Conservation (phyloP, 2,888 invertebrate species). For the Eudasyphora cyanicolor region DNA sequence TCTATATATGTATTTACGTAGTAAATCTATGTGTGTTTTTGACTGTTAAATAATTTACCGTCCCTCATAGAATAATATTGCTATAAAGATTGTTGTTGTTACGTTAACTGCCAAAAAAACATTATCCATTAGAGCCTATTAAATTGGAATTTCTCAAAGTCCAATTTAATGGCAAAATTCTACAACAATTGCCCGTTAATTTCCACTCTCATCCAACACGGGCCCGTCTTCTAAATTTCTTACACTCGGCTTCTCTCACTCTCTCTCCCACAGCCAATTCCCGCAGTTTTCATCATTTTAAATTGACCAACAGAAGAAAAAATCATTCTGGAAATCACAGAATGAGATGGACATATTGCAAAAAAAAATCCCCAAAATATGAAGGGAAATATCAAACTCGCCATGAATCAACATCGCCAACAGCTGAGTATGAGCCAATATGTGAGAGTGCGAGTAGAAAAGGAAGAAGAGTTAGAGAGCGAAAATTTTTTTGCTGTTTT, state of each 20-base stretch:
- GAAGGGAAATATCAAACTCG: constrained; percentile 9
- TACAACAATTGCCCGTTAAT: constrained; percentile 2
- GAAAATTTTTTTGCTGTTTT: background rate
- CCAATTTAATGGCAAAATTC: background rate
- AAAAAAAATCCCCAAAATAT: constrained; percentile 23
- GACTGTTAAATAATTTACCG: too few relatives aligned
- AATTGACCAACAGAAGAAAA: constrained; percentile 19
- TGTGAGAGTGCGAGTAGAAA: constrained; percentile 44
- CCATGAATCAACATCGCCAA: background rate
- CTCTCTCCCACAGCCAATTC: background rate
- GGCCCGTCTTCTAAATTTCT: too few relatives aligned
- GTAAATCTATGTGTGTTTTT: too few relatives aligned
- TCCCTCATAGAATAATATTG: background rate
- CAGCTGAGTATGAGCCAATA: constrained; percentile 22
- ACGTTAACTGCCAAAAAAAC: background rate
- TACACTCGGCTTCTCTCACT: too few relatives aligned
- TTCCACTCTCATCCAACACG: background rate
- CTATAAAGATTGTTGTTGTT: background rate
- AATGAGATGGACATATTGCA: background rate
- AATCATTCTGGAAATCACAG: background rate
- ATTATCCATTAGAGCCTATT: constrained; percentile 12
- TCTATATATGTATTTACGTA: too few relatives aligned
- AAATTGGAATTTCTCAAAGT: constrained; percentile 24
- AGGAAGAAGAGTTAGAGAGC: background rate
- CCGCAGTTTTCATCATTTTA: background rate